Evolutionary conservation across 2,888 invertebrate genomes (phyloP).

Genomic region (Thalpophila matura): DNA sequence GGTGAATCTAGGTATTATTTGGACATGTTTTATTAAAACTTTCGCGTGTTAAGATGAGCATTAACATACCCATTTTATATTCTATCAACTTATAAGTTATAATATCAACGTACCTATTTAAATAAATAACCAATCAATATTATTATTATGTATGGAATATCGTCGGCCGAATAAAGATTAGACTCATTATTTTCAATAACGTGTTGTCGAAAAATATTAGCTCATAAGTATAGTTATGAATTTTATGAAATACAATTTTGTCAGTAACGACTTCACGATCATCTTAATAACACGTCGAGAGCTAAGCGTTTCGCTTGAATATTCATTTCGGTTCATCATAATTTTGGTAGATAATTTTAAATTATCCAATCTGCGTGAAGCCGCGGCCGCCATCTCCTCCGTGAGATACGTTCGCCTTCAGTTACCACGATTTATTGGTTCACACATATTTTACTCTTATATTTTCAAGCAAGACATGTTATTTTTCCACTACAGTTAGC

Average conservation of each 20-base stretch:
- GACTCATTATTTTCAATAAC: slow-evolving; percentile 84
- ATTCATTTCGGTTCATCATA: slow-evolving; percentile 89
- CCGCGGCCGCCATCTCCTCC: slow-evolving; percentile 66
- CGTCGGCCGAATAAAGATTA: slow-evolving; percentile 64
- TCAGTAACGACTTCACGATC: slow-evolving; percentile 88
- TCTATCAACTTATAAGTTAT: slow-evolving; percentile 31
- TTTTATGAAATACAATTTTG: slow-evolving; percentile 90
- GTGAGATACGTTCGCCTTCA: slow-evolving; percentile 68
- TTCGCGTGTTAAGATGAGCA: slow-evolving; percentile 5
- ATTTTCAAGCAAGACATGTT: slow-evolving; percentile 51
- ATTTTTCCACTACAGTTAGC: slow-evolving; percentile 39
- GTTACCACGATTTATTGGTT: slow-evolving; percentile 81
- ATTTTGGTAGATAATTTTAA: slow-evolving; percentile 89
- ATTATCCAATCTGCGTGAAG: slow-evolving; percentile 82
- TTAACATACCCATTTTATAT: slow-evolving; percentile 9
- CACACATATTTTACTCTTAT: slow-evolving; percentile 70
- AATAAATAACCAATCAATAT: slow-evolving; percentile 67
- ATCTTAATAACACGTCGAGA: slow-evolving; percentile 86
- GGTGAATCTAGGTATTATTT: slow-evolving; percentile 1
- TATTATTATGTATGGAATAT: slow-evolving; percentile 58
- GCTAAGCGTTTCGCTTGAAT: slow-evolving; percentile 89
- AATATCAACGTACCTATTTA: slow-evolving; percentile 51
- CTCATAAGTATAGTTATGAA: slow-evolving; percentile 89
- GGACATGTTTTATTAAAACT: slow-evolving; percentile 13
- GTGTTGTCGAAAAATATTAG: slow-evolving; percentile 88